These are phyloP conservation scores for Mandrillus leucophaeus DNA, from an alignment of 2,113 vertebrate genomes.

Conservation along the genomic window DNA sequence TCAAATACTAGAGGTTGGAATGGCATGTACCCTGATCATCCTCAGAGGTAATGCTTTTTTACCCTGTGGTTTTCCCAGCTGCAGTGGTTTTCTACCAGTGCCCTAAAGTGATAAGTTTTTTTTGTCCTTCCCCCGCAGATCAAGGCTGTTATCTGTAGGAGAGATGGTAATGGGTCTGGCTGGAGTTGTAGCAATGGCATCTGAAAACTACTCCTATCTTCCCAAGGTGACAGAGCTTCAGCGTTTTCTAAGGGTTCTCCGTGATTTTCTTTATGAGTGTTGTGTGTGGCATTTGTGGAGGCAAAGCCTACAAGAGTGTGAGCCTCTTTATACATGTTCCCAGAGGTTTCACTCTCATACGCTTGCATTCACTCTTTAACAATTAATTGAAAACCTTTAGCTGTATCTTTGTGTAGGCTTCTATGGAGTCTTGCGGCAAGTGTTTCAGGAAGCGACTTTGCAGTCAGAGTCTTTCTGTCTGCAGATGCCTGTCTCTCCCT, in stretches of 20 bases:
- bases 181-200: background rate
- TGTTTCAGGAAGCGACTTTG: no score
- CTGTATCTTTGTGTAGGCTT: background rate
- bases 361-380: background rate
- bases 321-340: rapidly evolving
- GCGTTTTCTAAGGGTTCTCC: background rate
- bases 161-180: rapidly evolving
- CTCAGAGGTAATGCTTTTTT: background rate
- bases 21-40: background rate
- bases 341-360: background rate
- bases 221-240: no score
- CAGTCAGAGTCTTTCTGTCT: background rate
- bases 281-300: background rate
- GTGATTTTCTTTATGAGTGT: background rate
- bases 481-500: rapidly evolving
- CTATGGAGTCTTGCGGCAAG: background rate
- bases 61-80: background rate
- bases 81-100: background rate
- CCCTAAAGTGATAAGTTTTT: background rate
- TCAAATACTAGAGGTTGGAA: background rate
- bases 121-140: background rate
- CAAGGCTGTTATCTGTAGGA: background rate
- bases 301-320: background rate
- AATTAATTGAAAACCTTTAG: background rate
- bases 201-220: background rate